Evolutionary conservation across 2,888 invertebrate genomes (phyloP).

Genomic region (Autographa gamma): DNA sequence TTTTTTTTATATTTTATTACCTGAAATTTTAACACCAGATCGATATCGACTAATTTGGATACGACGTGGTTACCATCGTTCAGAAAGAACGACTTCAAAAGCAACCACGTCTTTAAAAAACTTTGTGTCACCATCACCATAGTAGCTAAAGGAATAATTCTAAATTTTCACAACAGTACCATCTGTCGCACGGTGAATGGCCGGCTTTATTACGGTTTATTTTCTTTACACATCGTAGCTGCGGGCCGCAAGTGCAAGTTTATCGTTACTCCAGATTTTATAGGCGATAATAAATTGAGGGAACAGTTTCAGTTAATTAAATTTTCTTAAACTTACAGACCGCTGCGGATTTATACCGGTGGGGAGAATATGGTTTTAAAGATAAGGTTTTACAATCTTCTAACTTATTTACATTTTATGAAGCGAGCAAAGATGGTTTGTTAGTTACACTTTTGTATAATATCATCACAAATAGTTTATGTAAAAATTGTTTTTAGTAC

Average conservation of each 20-base stretch:
- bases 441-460: neutral
- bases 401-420: neutral
- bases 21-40: too few species aligned
- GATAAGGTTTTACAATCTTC: constrained; percentile 20
- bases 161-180: neutral
- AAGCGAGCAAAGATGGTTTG: neutral
- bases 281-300: constrained; percentile 70
- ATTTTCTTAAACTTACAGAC: constrained; percentile 65
- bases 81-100: neutral
- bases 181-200: neutral
- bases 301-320: constrained; percentile 69
- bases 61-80: too few species aligned
- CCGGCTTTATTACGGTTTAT: constrained; percentile 33
- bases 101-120: neutral
- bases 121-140: neutral
- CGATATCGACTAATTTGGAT: too few species aligned
- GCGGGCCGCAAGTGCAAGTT: constrained; percentile 52
- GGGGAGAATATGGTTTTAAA: constrained; percentile 14
- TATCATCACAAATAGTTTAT: neutral
- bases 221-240: constrained; percentile 53
- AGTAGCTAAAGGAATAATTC: neutral
- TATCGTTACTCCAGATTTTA: constrained; percentile 71
- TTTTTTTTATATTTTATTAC: too few species aligned
- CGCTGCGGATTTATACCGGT: constrained; percentile 19
- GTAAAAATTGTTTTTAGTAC: too few species aligned